phyloP scores from a whole-genome alignment of 2,797 vertebrate genomes.

The Benthosema pterotum region DNA sequence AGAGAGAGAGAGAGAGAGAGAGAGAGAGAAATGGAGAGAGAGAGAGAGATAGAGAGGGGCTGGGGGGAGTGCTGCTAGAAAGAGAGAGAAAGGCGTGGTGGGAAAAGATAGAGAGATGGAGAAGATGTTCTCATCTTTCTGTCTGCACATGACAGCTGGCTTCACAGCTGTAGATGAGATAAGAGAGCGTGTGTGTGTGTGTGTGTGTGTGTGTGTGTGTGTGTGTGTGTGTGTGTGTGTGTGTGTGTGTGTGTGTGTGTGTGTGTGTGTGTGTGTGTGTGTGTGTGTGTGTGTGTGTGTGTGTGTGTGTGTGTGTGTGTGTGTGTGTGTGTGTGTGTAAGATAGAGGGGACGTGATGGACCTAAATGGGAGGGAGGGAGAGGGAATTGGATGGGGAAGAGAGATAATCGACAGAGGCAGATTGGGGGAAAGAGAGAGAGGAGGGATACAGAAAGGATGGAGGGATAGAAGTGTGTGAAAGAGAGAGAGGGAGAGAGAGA shows the following conservation, averaged over 20 bases:
- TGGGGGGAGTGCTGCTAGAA: too few species aligned
- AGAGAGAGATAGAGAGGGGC: neutral
- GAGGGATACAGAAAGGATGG: too few species aligned
- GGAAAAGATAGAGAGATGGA: slow-evolving; percentile 10
- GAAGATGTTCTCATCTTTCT: slow-evolving; percentile 28
- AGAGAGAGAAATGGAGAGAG: neutral
- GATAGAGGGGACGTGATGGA: too few species aligned
- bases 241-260: slow-evolving; percentile 5
- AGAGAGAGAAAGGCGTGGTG: slow-evolving; percentile 1
- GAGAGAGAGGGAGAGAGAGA: too few species aligned
- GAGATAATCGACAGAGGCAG: too few species aligned
- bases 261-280: slow-evolving; percentile 4
- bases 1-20: neutral
- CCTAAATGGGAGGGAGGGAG: too few species aligned
- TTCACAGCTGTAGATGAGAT: too few species aligned
- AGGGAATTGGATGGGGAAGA: too few species aligned
- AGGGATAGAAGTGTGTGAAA: too few species aligned
- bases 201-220: slow-evolving; percentile 2
- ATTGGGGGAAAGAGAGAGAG: too few species aligned
- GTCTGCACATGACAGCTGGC: slow-evolving; percentile 11
- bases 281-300: slow-evolving; percentile 5
- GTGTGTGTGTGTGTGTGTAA: slow-evolving; percentile 7
- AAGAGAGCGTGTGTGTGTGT: neutral
- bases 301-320: neutral
- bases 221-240: slow-evolving; percentile 11